These are phyloP conservation scores for Hylyphantes graminicola DNA, from an alignment of 1,140 invertebrate genomes.

Conservation along the genomic window DNA sequence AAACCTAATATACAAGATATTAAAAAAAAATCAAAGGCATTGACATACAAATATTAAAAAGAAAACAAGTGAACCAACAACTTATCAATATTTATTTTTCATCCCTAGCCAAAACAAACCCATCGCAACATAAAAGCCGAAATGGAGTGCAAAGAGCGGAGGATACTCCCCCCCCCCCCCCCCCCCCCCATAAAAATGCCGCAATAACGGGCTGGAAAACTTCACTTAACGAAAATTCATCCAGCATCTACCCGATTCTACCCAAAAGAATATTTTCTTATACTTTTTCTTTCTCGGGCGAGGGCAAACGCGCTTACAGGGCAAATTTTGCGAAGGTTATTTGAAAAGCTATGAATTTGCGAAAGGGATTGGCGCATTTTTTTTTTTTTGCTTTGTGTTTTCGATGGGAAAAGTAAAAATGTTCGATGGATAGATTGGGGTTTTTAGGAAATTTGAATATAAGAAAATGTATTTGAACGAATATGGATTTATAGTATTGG, in stretches of 20 bases:
- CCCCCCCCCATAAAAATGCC: too few species aligned
- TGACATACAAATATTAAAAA: too few species aligned
- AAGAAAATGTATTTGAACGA: too few species aligned
- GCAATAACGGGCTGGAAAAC: constrained; percentile 25
- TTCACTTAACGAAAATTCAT: constrained; percentile 28
- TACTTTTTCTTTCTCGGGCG: neutral
- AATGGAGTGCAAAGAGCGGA: constrained; percentile 32
- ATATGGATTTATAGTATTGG: too few species aligned
- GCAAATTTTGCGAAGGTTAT: constrained; percentile 19
- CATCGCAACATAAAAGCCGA: constrained; percentile 26
- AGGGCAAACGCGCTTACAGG: constrained; percentile 6
- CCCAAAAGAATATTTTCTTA: constrained; percentile 16
- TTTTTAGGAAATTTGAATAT: too few species aligned
- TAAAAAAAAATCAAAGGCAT: too few species aligned
- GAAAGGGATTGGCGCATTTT: neutral
- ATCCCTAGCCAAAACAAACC: constrained; percentile 21
- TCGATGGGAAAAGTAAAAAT: too few species aligned
- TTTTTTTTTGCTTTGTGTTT: neutral
- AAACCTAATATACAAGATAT: too few species aligned
- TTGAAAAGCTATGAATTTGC: constrained; percentile 23
- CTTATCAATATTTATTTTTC: too few species aligned
- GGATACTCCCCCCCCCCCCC: constrained; percentile 7
- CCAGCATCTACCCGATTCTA: neutral
- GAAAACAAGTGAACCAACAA: too few species aligned
- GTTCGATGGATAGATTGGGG: too few species aligned